Evolutionary conservation across 2,797 vertebrate genomes (phyloP).

Genomic region (Crenichthys baileyi): DNA sequence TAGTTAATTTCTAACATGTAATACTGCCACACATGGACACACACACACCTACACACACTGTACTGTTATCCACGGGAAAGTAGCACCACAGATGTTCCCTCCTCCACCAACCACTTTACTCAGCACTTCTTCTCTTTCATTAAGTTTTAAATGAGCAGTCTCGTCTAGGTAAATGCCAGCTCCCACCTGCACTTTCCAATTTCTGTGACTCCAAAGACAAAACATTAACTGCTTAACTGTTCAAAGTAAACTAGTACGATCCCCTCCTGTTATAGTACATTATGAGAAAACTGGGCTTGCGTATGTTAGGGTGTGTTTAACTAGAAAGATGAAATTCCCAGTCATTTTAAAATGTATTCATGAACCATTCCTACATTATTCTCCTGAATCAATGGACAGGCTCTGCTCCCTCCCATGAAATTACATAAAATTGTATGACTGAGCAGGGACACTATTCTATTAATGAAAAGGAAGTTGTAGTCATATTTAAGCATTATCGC

Average conservation of each 20-base stretch:
- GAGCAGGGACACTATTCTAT: conserved; percentile 66
- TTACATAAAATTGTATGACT: conserved; percentile 61
- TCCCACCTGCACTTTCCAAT: conserved; percentile 53
- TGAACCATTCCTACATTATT: conserved; percentile 51
- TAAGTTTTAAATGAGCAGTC: conserved; percentile 58
- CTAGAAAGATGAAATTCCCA: not conserved
- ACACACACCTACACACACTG: not conserved
- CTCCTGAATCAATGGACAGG: conserved; percentile 21
- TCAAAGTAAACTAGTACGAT: conserved; percentile 26
- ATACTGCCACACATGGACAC: conserved; percentile 3
- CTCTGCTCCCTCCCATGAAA: conserved; percentile 36
- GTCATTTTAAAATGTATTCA: conserved; percentile 34
- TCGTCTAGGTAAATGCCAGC: conserved; percentile 52
- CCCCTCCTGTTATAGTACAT: conserved; percentile 34
- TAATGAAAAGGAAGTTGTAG: conserved; percentile 68
- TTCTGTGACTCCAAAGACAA: conserved; percentile 43
- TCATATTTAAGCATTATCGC: conserved; percentile 77
- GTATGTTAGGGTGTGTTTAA: conserved; percentile 17
- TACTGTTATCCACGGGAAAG: conserved; percentile 33
- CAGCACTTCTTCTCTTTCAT: conserved; percentile 60
- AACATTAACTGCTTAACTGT: conserved; percentile 55
- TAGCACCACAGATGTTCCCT: conserved; percentile 56
- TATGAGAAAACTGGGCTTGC: conserved; percentile 9
- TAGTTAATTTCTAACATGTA: conserved; percentile 6
- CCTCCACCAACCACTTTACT: conserved; percentile 47